Evolutionary conservation across 1,140 invertebrate species (phyloP).

Genomic region (Centruroides sculpturatus): DNA sequence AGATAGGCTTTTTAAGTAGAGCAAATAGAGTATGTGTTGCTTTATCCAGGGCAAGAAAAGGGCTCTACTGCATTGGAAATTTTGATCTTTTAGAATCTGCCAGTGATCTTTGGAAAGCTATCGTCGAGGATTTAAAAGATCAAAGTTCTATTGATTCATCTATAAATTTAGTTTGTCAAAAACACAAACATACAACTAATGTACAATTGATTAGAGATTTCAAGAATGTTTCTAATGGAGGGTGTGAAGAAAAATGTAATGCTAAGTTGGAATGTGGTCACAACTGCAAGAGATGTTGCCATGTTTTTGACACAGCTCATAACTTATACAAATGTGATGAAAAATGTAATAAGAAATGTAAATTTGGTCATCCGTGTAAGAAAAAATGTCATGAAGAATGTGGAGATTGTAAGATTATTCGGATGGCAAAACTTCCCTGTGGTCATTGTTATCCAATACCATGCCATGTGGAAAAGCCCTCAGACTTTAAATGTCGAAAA

Average conservation of each 20-base stretch:
- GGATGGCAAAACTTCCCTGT: too few species aligned
- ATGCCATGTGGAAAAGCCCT: neutral
- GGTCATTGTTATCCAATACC: too few species aligned
- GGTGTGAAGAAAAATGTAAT: neutral
- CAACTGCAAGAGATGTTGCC: neutral
- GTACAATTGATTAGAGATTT: neutral
- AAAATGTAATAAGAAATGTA: too few species aligned
- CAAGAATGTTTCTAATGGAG: neutral
- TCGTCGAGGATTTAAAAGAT: neutral
- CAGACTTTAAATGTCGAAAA: neutral
- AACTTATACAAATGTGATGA: neutral
- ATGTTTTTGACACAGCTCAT: neutral
- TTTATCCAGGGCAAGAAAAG: conserved; percentile 59
- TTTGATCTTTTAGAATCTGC: conserved; percentile 36
- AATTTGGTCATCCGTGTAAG: too few species aligned
- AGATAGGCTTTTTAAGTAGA: conserved; percentile 57
- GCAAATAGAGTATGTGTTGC: conserved; percentile 69
- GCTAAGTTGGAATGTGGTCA: too few species aligned
- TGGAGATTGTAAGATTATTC: too few species aligned
- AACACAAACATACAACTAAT: neutral
- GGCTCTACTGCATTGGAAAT: conserved; percentile 50
- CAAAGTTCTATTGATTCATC: neutral
- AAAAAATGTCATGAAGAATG: too few species aligned
- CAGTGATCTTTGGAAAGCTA: neutral
- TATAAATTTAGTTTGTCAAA: neutral